A percentile compares a stretch with the other conserved stretches of the same genome.
phyloP scores from a whole-genome alignment of 2,797 vertebrate species.

The Danio albolineatus region DNA sequence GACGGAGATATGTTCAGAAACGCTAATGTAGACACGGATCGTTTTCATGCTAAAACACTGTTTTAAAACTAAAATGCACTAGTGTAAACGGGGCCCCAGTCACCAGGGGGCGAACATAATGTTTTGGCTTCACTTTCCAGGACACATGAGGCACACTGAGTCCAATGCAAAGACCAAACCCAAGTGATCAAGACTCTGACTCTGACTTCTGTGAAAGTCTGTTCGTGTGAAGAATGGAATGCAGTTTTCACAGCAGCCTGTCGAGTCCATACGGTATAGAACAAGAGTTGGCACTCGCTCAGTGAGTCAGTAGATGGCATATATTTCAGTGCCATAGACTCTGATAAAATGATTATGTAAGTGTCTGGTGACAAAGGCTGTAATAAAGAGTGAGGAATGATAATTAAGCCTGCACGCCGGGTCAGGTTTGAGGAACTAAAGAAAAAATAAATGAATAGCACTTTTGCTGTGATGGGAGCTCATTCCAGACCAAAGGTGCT shows the following conservation, averaged over 20 bases:
- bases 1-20: no score
- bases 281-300: slow-evolving; percentile 32
- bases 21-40: no score
- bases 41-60: no score
- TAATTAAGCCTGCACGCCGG: background rate
- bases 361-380: slow-evolving; percentile 16
- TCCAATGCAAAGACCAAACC: slow-evolving; percentile 42
- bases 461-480: slow-evolving; percentile 48
- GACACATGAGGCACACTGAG: background rate
- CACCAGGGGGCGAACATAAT: no score
- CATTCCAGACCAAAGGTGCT: slow-evolving; percentile 97
- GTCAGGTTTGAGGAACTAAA: background rate
- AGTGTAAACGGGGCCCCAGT: no score
- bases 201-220: slow-evolving; percentile 21
- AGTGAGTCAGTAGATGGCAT: slow-evolving; percentile 20
- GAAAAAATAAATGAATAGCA: background rate
- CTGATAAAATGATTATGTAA: background rate
- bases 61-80: no score
- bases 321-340: slow-evolving; percentile 29
- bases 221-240: slow-evolving; percentile 6
- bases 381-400: slow-evolving; percentile 23
- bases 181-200: slow-evolving; percentile 22
- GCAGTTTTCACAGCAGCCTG: slow-evolving; percentile 11
- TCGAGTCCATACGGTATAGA: slow-evolving; percentile 2
- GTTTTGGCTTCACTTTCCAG: no score